Evolutionary conservation across 1,140 invertebrate genomes (phyloP).

Genomic region (Atopsyche davidsoni): DNA sequence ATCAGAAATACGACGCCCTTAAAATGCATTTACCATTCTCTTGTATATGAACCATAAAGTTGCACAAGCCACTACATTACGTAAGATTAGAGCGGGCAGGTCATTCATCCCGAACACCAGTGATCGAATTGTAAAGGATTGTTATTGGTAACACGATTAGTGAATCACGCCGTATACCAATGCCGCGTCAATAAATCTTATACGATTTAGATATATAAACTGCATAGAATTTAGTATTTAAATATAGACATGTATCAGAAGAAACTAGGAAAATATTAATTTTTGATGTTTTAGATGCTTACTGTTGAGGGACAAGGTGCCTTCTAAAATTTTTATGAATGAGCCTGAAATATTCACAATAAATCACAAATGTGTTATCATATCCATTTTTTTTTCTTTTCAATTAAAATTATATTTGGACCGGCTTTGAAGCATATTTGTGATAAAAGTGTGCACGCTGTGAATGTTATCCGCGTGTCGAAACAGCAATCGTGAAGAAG

Average conservation of each 20-base stretch:
- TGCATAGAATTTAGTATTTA: slow-evolving; percentile 22
- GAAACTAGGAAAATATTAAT: slow-evolving; percentile 25
- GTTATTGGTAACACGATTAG: neutral
- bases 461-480: slow-evolving; percentile 22
- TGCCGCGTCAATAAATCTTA: slow-evolving; percentile 29
- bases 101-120: no score
- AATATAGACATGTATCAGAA: slow-evolving; percentile 25
- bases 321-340: slow-evolving; percentile 29
- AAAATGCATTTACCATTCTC: no score
- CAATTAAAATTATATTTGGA: neutral
- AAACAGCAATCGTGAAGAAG: slow-evolving; percentile 12
- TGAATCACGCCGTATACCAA: slow-evolving; percentile 16
- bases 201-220: slow-evolving; percentile 21
- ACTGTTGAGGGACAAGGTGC: slow-evolving; percentile 31
- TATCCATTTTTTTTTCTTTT: neutral
- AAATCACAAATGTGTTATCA: neutral
- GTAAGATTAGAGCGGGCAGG: no score
- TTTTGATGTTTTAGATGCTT: slow-evolving; percentile 30
- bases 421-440: no score
- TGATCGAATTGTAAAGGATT: no score
- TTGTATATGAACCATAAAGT: no score
- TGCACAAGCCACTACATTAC: no score
- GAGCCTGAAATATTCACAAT: slow-evolving; percentile 24
- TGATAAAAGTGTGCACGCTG: neutral
- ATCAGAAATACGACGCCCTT: no score